phyloP scores from a whole-genome alignment of 2,113 vertebrate genomes.

The Pterophyllum scalare region DNA sequence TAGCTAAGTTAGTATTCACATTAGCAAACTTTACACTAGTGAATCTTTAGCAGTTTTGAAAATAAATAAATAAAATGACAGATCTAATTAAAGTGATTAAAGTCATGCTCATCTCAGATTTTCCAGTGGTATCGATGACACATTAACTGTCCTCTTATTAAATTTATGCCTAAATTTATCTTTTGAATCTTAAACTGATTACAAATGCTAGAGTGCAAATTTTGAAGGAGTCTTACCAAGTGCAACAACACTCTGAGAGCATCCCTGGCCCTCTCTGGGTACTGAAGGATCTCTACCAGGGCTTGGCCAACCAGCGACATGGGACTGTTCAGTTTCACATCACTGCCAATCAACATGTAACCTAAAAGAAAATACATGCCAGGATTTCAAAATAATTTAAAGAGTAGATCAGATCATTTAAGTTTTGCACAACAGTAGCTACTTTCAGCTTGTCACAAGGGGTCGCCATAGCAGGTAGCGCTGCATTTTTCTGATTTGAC shows the following conservation, averaged over 20 bases:
- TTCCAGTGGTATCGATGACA: neutral
- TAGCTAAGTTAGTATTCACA: neutral
- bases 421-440: neutral
- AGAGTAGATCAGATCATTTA: too few species aligned
- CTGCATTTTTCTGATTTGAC: too few species aligned
- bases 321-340: conserved; percentile 94
- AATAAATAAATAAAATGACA: neutral
- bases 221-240: conserved; percentile 82
- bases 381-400: neutral
- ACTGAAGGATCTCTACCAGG: conserved; percentile 92
- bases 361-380: conserved; percentile 78
- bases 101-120: neutral
- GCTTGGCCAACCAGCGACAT: conserved; percentile 92
- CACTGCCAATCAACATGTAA: conserved; percentile 91
- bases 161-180: neutral
- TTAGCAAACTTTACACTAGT: neutral
- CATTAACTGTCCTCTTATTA: neutral
- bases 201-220: neutral
- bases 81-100: neutral
- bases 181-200: neutral
- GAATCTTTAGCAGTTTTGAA: neutral
- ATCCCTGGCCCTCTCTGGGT: conserved; percentile 89
- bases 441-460: too few species aligned
- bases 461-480: too few species aligned
- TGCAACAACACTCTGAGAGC: conserved; percentile 93